Evolutionary conservation across 2,797 vertebrate genomes (phyloP).

Genomic region (Psittacula derbiana): DNA sequence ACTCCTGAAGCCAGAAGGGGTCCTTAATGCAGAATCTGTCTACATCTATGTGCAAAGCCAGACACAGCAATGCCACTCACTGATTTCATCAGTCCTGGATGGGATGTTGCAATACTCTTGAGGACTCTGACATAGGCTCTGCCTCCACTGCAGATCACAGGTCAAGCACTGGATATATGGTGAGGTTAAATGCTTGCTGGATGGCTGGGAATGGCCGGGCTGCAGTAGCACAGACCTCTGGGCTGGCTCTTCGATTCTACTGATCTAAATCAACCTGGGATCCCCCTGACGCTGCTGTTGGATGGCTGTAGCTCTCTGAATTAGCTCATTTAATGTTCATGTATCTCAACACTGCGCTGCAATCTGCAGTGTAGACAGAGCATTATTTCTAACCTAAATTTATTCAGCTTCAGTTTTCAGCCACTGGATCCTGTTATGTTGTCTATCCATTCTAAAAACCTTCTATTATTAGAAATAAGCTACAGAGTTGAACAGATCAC

Average conservation of each 20-base stretch:
- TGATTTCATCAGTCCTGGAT: background rate
- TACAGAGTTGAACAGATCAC: constrained; percentile 37
- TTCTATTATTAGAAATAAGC: constrained; percentile 60
- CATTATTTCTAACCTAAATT: constrained; percentile 56
- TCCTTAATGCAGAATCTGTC: background rate
- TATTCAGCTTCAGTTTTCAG: constrained; percentile 45
- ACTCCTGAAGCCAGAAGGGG: background rate
- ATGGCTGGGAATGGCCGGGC: background rate
- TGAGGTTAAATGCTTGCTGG: background rate
- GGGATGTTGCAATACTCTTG: background rate
- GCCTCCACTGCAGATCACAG: accelerated
- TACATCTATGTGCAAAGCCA: background rate
- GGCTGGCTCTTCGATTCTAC: background rate
- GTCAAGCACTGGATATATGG: background rate
- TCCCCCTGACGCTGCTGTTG: background rate
- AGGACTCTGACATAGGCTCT: background rate
- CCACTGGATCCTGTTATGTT: constrained; percentile 47
- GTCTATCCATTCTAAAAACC: constrained; percentile 32
- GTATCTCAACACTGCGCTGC: background rate
- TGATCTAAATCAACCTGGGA: background rate
- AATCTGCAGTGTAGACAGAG: constrained; percentile 47
- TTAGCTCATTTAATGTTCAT: constrained; percentile 22
- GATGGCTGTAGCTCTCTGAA: background rate
- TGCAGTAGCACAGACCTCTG: background rate
- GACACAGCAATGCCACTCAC: background rate